phyloP scores from a whole-genome alignment of 2,113 vertebrate genomes.

The Mobula hypostoma region DNA sequence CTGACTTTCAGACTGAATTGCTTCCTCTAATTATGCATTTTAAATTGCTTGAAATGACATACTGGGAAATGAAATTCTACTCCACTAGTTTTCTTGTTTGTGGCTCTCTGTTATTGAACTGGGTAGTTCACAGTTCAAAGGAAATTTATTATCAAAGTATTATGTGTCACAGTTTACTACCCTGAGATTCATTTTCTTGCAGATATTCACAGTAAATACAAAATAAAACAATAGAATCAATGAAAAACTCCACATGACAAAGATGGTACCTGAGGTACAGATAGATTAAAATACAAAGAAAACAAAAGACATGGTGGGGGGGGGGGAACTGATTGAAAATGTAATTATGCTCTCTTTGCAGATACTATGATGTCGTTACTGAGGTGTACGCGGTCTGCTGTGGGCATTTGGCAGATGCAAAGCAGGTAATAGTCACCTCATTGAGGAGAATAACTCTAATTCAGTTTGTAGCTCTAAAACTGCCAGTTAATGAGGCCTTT shows the following conservation, averaged over 20 bases:
- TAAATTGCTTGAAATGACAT: not conserved
- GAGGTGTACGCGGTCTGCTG: not conserved
- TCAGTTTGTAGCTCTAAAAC: not conserved
- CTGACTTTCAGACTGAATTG: not conserved
- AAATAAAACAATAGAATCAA: too few relatives aligned
- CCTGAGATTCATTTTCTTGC: too few relatives aligned
- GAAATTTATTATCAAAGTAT: too few relatives aligned
- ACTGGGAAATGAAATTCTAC: not conserved
- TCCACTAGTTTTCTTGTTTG: not conserved
- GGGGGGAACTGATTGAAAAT: not conserved
- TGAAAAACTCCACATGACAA: too few relatives aligned
- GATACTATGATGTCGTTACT: slow-evolving; percentile 17
- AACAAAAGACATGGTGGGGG: too few relatives aligned
- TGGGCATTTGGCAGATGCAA: not conserved
- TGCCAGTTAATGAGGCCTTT: not conserved
- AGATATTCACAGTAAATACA: too few relatives aligned
- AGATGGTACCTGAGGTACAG: not conserved
- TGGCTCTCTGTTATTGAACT: not conserved
- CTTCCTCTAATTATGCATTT: not conserved
- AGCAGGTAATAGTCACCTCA: not conserved
- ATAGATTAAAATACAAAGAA: not conserved
- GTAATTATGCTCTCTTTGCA: not conserved
- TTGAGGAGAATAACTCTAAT: not conserved
- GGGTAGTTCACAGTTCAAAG: not conserved
- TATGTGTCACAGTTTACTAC: too few relatives aligned